A percentile compares a stretch with the other conserved stretches of the same genome.
Conservation (phyloP, 1,140 invertebrate genomes). For the Geopemphigus sp. region DNA sequence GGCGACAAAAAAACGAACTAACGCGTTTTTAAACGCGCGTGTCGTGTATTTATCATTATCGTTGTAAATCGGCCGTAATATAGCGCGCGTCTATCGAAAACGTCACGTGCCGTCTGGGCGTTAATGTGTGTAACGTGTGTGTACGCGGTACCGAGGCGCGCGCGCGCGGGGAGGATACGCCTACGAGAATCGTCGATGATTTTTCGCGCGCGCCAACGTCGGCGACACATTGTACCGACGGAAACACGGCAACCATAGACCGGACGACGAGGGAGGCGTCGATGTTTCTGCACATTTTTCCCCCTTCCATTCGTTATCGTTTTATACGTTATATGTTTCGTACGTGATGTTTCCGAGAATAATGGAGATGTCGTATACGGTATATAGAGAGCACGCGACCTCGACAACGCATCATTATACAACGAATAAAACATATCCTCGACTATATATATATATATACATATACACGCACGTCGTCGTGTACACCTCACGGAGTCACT, state of each 20-base stretch:
- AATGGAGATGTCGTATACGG: conserved; percentile 11
- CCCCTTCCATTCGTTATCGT: not conserved
- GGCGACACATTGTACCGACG: not conserved
- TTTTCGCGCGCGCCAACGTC: conserved; percentile 13
- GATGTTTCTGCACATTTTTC: conserved; percentile 7
- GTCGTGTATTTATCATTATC: too few species aligned
- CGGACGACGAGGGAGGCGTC: not conserved
- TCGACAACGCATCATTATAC: conserved; percentile 40
- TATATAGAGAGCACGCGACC: conserved; percentile 13
- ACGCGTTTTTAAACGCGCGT: too few species aligned
- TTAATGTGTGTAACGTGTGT: too few species aligned
- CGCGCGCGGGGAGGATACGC: not conserved
- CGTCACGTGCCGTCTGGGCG: conserved; percentile 35
- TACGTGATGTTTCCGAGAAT: conserved; percentile 44
- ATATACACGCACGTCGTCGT: too few species aligned
- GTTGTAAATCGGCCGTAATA: not conserved
- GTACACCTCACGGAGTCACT: conserved; percentile 34
- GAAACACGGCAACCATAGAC: conserved; percentile 28
- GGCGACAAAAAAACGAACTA: too few species aligned
- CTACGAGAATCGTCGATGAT: conserved; percentile 17
- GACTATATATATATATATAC: too few species aligned
- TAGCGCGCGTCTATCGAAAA: not conserved
- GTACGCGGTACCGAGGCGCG: too few species aligned
- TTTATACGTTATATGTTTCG: too few species aligned
- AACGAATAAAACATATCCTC: conserved; percentile 28